Percentiles rank a stretch among this genome's conserved stretches.
These are phyloP conservation scores for Acrobasis consociella DNA, from an alignment of 2,888 invertebrate species.

Conservation along the genomic window DNA sequence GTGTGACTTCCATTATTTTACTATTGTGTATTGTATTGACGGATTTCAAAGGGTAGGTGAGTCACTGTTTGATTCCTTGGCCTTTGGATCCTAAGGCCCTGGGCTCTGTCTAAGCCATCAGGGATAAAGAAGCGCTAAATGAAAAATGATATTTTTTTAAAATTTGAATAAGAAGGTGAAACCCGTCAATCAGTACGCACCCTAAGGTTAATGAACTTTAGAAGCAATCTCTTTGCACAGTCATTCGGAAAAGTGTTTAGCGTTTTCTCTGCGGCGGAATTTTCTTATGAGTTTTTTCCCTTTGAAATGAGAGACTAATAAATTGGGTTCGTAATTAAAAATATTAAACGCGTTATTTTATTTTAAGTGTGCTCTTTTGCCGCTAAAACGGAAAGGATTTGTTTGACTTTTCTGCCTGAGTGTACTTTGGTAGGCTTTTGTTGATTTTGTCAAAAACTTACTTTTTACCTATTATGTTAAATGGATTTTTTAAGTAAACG, in stretches of 20 bases:
- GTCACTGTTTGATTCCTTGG: too few relatives aligned
- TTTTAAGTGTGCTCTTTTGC: slow-evolving; percentile 25
- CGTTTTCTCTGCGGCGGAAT: slow-evolving; percentile 27
- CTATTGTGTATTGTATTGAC: too few relatives aligned
- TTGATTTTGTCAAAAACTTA: background rate
- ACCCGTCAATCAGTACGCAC: background rate
- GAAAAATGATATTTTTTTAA: too few relatives aligned
- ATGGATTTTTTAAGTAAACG: background rate
- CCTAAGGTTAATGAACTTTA: slow-evolving; percentile 34
- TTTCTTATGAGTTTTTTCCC: slow-evolving; percentile 34
- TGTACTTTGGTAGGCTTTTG: slow-evolving; percentile 21
- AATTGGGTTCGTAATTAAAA: slow-evolving; percentile 38
- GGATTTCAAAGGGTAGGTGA: too few relatives aligned
- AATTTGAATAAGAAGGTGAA: background rate
- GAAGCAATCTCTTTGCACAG: slow-evolving; percentile 48
- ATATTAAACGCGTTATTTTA: slow-evolving; percentile 35
- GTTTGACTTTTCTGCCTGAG: slow-evolving; percentile 21
- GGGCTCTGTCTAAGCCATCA: too few relatives aligned
- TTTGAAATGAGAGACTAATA: slow-evolving; percentile 37
- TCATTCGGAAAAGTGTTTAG: slow-evolving; percentile 44
- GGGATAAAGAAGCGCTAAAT: too few relatives aligned
- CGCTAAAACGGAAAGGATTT: slow-evolving; percentile 20
- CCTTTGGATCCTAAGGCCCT: too few relatives aligned
- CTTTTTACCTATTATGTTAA: slow-evolving; percentile 2
- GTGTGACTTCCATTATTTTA: too few relatives aligned